These are phyloP conservation scores for Gymnosoma rotundatum DNA, from an alignment of 2,888 invertebrate species.

Conservation along the genomic window DNA sequence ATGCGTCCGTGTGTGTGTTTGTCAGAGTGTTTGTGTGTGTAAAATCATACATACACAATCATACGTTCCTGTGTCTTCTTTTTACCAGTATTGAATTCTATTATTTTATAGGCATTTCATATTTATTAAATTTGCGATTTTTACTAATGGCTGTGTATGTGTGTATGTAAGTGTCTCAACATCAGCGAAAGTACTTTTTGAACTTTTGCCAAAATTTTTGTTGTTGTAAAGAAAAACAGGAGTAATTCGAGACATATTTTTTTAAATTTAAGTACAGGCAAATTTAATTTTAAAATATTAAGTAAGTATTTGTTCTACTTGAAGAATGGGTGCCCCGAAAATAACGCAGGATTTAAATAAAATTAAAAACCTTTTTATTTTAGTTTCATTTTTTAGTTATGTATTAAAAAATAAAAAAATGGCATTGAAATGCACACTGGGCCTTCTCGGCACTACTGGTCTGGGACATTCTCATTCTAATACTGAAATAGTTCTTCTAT, in stretches of 20 bases:
- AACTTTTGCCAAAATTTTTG: constrained; percentile 39
- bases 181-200: constrained; percentile 61
- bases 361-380: too few relatives aligned
- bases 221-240: neutral
- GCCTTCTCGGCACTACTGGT: too few relatives aligned
- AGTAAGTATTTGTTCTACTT: too few relatives aligned
- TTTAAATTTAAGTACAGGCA: neutral
- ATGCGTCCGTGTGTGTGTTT: constrained; percentile 19
- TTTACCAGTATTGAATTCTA: constrained; percentile 67
- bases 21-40: constrained; percentile 10
- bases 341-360: too few relatives aligned
- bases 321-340: too few relatives aligned
- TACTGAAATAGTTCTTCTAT: too few relatives aligned
- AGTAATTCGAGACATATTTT: neutral
- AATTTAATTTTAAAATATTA: neutral
- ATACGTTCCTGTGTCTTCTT: neutral
- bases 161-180: constrained; percentile 1
- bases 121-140: constrained; percentile 44
- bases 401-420: too few relatives aligned
- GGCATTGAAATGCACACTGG: too few relatives aligned
- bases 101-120: constrained; percentile 51
- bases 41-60: constrained; percentile 1
- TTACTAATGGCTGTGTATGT: constrained; percentile 28
- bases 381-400: too few relatives aligned
- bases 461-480: too few relatives aligned